Evolutionary conservation across 1,140 invertebrate genomes (phyloP), one percentile per base, ranked within the genome.

Genomic region (Drosophila biarmipes): DNA sequence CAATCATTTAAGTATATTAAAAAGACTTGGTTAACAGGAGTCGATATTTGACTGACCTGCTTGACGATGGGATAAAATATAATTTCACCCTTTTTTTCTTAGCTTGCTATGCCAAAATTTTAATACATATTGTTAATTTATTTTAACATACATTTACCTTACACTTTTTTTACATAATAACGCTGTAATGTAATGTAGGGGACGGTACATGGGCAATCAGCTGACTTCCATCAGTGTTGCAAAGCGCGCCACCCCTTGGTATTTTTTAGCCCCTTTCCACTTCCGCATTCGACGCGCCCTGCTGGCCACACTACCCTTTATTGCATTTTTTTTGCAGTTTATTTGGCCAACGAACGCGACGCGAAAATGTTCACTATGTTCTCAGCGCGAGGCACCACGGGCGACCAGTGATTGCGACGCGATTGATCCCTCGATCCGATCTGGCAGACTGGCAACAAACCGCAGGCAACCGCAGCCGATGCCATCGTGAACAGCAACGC

Each of bases 301-400:
- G 38, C 38, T 40, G 14, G 12, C 6, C n/a, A 40, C 38, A 64
- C 61, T 61, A 42, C 42, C 24, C 55, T 62, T 62, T 72, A 71
- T 58, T 79, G 40, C 40, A 42, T 31, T 31, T 38, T 38, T n/a
- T n/a, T 37, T 37, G 68, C 71, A 84, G 67, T 79, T 84, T 85
- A 75, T 75, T 78, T 73, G 43, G 76, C 63, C 51, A 80, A 43
- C 57, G 48, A 73, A 71, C 69, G 71, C 71, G 77, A 74, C 81
- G 81, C 80, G 67, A 73, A 73, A 67, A 27, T 61, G 59, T 68
- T 54, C 53, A 75, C 73, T 73, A 86, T 85, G 81, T 73, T 73
- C 35, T 37, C 62, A 43, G 48, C 68, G 63, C 71, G 67, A 35
- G 56, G 42, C 35, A 49, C 67, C 35, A 49, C 67, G 43, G 49